Percentiles rank a stretch among this genome's conserved stretches.
Evolutionary conservation across 2,888 invertebrate species (phyloP).

Genomic region (Euproctis similis): DNA sequence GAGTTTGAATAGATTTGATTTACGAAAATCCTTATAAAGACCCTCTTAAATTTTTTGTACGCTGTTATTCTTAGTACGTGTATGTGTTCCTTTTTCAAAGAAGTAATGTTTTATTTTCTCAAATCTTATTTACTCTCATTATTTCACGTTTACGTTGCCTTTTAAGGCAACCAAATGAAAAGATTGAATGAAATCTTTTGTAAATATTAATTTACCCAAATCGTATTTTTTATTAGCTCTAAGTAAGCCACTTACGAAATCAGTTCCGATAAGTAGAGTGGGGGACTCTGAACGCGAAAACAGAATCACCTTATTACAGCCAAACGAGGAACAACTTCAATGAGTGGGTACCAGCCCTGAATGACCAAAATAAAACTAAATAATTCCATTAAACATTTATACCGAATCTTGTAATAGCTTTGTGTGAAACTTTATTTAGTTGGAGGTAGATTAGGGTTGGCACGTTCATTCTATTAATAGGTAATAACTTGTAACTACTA

Average conservation of each 20-base stretch:
- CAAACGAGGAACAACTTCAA: conserved; percentile 1
- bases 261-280: too few species aligned
- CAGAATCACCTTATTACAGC: not conserved
- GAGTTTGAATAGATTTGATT: too few species aligned
- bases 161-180: not conserved
- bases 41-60: too few species aligned
- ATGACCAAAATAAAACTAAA: conserved; percentile 4
- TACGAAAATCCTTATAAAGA: too few species aligned
- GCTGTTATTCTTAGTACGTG: too few species aligned
- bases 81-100: too few species aligned
- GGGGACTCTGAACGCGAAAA: not conserved
- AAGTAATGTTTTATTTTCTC: too few species aligned
- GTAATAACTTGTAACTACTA: too few species aligned
- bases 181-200: not conserved
- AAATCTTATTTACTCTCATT: too few species aligned
- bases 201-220: not conserved
- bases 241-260: not conserved
- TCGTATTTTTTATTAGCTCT: not conserved
- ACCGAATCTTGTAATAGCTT: conserved; percentile 9
- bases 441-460: conserved; percentile 2
- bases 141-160: too few species aligned
- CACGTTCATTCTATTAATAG: too few species aligned
- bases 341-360: conserved; percentile 1
- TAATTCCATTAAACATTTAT: conserved; percentile 15
- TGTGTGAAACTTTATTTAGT: conserved; percentile 16